Evolutionary conservation across 2,888 invertebrate species (phyloP).

Genomic region (Argyresthia goedartella): DNA sequence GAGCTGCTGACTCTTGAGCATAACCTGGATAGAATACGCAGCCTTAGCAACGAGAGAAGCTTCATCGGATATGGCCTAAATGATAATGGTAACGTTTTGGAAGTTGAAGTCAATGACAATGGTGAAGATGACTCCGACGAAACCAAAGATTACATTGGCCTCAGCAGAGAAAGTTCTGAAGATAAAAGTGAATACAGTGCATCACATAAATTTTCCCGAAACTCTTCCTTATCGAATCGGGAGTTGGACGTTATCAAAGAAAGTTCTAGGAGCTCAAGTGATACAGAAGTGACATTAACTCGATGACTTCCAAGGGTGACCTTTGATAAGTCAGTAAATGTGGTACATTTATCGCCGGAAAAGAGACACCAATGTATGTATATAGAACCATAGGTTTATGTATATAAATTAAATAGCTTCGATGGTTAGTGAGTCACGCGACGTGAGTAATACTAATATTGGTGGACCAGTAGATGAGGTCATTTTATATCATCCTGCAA

Average conservation of each 20-base stretch:
- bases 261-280: conserved; percentile 66
- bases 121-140: conserved; percentile 50
- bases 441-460: conserved; percentile 21
- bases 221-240: conserved; percentile 59
- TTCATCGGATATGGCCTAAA: conserved; percentile 44
- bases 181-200: conserved; percentile 56
- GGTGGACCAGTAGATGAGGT: conserved; percentile 46
- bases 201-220: conserved; percentile 55
- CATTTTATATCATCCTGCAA: conserved; percentile 22
- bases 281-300: conserved; percentile 63
- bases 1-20: conserved; percentile 57
- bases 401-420: neutral
- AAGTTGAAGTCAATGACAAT: conserved; percentile 57
- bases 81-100: conserved; percentile 51
- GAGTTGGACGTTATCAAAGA: conserved; percentile 67
- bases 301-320: conserved; percentile 66
- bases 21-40: conserved; percentile 61
- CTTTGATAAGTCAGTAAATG: conserved; percentile 53
- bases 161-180: conserved; percentile 44
- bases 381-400: neutral
- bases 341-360: conserved; percentile 49
- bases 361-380: conserved; percentile 26
- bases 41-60: conserved; percentile 55
- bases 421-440: conserved; percentile 19
- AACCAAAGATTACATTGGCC: conserved; percentile 39